Conservation (phyloP, 2,888 invertebrate species). For the Leucoma salicis region DNA sequence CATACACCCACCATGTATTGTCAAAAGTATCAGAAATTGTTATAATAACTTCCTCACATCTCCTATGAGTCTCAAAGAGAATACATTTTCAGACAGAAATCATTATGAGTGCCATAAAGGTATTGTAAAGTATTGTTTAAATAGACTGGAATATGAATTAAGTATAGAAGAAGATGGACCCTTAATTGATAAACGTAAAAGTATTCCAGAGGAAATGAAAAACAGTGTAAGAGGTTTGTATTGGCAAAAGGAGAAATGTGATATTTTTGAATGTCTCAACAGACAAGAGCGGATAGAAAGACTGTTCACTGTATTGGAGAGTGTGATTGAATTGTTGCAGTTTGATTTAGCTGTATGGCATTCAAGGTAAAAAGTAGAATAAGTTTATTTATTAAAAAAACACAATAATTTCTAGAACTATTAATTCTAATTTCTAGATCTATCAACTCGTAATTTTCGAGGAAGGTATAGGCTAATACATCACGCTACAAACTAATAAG, state of each 20-base stretch:
- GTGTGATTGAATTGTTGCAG: constrained; percentile 77
- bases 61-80: constrained; percentile 54
- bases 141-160: constrained; percentile 64
- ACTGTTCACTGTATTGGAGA: constrained; percentile 72
- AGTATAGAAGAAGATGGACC: constrained; percentile 53
- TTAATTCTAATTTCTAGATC: too few relatives aligned
- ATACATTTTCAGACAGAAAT: constrained; percentile 59
- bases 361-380: constrained; percentile 66
- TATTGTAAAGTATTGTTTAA: constrained; percentile 66
- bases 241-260: constrained; percentile 69
- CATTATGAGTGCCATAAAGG: constrained; percentile 56
- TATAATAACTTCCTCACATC: constrained; percentile 62
- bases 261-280: constrained; percentile 62
- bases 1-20: constrained; percentile 63
- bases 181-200: constrained; percentile 54
- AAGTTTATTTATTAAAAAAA: too few relatives aligned
- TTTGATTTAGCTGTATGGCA: constrained; percentile 82
- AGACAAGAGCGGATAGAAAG: constrained; percentile 72
- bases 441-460: too few relatives aligned
- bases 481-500: too few relatives aligned
- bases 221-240: constrained; percentile 58
- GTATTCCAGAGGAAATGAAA: constrained; percentile 60
- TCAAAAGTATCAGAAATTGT: constrained; percentile 51
- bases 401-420: too few relatives aligned
- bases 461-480: too few relatives aligned